Conservation (phyloP, 1,140 invertebrate species). For the Nilaparvata lugens region DNA sequence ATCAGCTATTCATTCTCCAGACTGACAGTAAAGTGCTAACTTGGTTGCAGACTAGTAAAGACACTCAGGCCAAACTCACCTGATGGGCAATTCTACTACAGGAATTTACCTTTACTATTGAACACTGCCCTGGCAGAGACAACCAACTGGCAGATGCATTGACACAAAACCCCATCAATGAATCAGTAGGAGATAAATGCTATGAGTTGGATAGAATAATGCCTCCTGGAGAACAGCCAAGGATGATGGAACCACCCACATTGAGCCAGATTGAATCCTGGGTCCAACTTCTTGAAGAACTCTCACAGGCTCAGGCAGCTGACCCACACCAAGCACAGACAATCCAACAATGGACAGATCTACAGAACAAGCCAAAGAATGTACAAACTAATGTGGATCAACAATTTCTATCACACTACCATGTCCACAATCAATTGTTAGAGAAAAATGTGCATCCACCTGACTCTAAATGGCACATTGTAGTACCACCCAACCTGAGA, state of each 20-base stretch:
- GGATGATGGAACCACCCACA: not conserved
- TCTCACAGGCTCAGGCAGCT: not conserved
- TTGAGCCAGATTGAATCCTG: too few species aligned
- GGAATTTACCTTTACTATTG: constrained; percentile 26
- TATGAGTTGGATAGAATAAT: too few species aligned
- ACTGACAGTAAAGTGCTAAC: constrained; percentile 38
- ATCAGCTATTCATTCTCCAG: constrained; percentile 31
- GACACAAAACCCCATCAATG: constrained; percentile 23
- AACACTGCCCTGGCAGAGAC: constrained; percentile 18
- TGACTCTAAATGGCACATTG: not conserved
- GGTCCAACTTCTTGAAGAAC: not conserved
- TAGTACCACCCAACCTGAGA: not conserved
- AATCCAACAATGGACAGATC: not conserved
- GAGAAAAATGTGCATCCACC: not conserved
- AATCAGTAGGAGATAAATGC: too few species aligned
- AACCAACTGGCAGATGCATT: constrained; percentile 17
- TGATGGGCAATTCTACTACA: constrained; percentile 28
- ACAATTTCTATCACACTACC: not conserved
- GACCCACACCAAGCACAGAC: not conserved
- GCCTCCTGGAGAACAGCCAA: not conserved
- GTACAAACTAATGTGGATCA: not conserved
- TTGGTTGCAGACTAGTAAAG: constrained; percentile 37
- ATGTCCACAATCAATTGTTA: not conserved
- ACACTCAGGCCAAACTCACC: constrained; percentile 33
- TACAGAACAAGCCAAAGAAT: not conserved